phyloP scores from a whole-genome alignment of 2,113 vertebrate genomes.

The Paracanthobrama guichenoti region DNA sequence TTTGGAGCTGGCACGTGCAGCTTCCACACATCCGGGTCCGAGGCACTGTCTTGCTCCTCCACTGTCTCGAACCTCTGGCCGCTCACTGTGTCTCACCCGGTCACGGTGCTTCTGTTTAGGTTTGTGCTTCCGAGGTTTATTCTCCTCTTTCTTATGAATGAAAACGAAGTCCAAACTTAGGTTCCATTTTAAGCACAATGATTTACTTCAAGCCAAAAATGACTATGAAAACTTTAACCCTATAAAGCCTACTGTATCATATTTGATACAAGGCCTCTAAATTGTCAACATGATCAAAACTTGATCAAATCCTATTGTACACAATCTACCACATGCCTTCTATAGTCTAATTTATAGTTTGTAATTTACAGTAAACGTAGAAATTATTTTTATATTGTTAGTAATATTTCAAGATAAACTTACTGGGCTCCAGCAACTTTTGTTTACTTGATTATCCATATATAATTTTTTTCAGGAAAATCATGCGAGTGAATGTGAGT shows the following conservation, averaged over 20 bases:
- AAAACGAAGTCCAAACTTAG: background rate
- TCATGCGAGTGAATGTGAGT: too few species aligned
- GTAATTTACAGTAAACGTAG: background rate
- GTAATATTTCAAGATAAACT: background rate
- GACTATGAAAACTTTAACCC: background rate
- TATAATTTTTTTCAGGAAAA: background rate
- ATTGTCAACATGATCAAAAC: too few species aligned
- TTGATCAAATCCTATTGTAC: too few species aligned
- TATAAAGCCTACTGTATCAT: too few species aligned
- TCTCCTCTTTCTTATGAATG: conserved; percentile 79
- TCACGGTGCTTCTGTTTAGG: conserved; percentile 91
- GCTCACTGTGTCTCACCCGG: conserved; percentile 80
- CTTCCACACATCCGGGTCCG: conserved; percentile 85
- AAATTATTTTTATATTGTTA: background rate
- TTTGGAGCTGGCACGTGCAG: conserved; percentile 79
- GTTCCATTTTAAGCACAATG: background rate
- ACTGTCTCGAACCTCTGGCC: conserved; percentile 75
- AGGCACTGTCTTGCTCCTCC: conserved; percentile 81
- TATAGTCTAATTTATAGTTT: too few species aligned
- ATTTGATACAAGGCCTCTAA: too few species aligned
- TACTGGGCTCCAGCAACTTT: background rate
- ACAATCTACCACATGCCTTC: background rate
- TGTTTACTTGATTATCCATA: background rate
- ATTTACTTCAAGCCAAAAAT: background rate
- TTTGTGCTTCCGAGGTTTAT: conserved; percentile 82